Percentiles rank a stretch among this genome's conserved stretches.
Evolutionary conservation across 2,888 invertebrate species (phyloP).

Genomic region (Clostera curtula): DNA sequence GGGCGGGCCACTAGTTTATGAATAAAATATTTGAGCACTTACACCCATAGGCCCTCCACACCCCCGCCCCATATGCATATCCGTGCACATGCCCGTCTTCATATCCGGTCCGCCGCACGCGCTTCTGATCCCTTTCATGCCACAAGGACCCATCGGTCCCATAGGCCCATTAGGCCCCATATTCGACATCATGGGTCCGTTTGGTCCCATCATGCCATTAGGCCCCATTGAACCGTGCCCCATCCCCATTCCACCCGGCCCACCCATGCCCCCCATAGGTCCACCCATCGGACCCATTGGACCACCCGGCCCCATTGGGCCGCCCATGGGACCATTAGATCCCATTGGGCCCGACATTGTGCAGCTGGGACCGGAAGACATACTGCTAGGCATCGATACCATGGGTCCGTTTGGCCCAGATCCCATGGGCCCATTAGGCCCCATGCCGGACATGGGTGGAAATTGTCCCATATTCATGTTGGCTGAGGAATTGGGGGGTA

Average conservation of each 20-base stretch:
- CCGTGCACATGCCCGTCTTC: constrained; percentile 67
- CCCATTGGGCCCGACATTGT: constrained; percentile 66
- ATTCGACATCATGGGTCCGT: constrained; percentile 65
- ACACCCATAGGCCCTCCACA: constrained; percentile 73
- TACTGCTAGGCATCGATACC: constrained; percentile 62
- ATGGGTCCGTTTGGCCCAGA: constrained; percentile 62
- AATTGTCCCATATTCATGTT: constrained; percentile 59
- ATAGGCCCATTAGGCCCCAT: constrained; percentile 67
- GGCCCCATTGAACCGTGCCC: constrained; percentile 58
- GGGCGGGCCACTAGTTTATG: too few relatives aligned
- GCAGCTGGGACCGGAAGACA: constrained; percentile 63
- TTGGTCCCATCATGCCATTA: constrained; percentile 68
- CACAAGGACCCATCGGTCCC: constrained; percentile 71
- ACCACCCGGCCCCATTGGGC: constrained; percentile 46
- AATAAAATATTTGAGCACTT: constrained; percentile 23
- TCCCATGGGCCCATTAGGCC: constrained; percentile 59
- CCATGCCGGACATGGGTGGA: constrained; percentile 58
- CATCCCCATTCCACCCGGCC: constrained; percentile 45
- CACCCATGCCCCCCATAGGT: constrained; percentile 52
- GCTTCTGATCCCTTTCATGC: constrained; percentile 66
- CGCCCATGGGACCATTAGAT: constrained; percentile 42
- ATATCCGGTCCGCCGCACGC: constrained; percentile 69
- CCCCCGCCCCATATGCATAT: constrained; percentile 70
- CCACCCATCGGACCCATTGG: constrained; percentile 58
- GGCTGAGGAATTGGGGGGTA: constrained; percentile 56